Evolutionary conservation across 2,797 vertebrate genomes (phyloP).

Genomic region (Atherinosoma microstoma): DNA sequence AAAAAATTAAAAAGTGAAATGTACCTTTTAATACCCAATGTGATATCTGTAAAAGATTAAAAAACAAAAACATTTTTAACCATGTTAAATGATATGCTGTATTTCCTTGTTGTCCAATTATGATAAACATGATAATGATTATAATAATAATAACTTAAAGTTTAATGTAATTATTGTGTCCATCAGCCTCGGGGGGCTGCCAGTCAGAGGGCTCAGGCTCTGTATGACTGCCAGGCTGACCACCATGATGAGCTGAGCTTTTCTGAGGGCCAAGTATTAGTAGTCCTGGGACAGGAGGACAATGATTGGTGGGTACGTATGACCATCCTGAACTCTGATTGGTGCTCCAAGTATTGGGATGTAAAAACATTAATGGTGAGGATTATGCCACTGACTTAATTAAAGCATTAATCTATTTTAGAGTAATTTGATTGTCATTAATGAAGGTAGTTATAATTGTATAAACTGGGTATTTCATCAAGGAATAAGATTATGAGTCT

Average conservation of each 20-base stretch:
- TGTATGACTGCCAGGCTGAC: slow-evolving; percentile 88
- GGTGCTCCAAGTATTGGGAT: background rate
- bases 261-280: slow-evolving; percentile 84
- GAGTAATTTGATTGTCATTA: background rate
- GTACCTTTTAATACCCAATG: background rate
- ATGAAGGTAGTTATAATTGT: background rate
- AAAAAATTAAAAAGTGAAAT: background rate
- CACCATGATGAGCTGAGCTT: slow-evolving; percentile 89
- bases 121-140: too few species aligned
- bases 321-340: slow-evolving; percentile 13
- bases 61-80: too few species aligned
- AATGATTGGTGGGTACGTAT: slow-evolving; percentile 89
- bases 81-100: too few species aligned
- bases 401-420: background rate
- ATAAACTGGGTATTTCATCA: background rate
- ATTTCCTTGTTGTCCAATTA: too few species aligned
- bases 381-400: too few species aligned
- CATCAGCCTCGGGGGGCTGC: slow-evolving; percentile 57
- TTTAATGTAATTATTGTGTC: background rate
- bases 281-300: slow-evolving; percentile 86
- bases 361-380: background rate
- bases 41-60: background rate
- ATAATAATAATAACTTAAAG: background rate
- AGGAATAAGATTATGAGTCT: background rate
- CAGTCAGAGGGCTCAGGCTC: slow-evolving; percentile 77